Percentiles rank a stretch among this genome's conserved stretches.
Conservation (phyloP, 1,140 invertebrate genomes). For the Fopius arisanus region DNA sequence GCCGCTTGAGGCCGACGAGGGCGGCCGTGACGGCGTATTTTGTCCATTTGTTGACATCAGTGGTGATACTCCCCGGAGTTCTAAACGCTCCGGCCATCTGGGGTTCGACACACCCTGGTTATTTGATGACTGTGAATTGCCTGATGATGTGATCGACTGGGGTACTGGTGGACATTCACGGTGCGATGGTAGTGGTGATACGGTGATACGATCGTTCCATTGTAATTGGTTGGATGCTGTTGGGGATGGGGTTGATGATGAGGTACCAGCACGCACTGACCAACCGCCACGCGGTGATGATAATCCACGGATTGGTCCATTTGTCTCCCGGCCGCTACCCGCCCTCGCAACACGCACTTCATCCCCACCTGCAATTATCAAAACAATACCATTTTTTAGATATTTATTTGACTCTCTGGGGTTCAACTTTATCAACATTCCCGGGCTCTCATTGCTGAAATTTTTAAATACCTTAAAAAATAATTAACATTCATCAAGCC, state of each 20-base stretch:
- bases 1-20: constrained; percentile 52
- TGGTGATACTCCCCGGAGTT: constrained; percentile 46
- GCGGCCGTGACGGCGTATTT: constrained; percentile 58
- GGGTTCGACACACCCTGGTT: constrained; percentile 28
- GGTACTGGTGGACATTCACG: not conserved
- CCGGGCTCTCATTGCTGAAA: no score
- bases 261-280: constrained; percentile 60
- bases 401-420: not conserved
- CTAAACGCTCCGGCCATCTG: constrained; percentile 45
- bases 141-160: not conserved
- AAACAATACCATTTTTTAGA: not conserved
- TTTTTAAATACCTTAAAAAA: no score
- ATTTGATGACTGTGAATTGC: constrained; percentile 37
- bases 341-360: constrained; percentile 63
- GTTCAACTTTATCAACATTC: no score
- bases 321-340: constrained; percentile 65
- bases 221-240: not conserved
- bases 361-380: constrained; percentile 59
- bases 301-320: constrained; percentile 69
- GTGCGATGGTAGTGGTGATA: constrained; percentile 9
- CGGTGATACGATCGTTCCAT: constrained; percentile 4
- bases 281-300: constrained; percentile 62
- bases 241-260: constrained; percentile 28
- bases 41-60: constrained; percentile 59
- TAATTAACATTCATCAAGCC: no score